Evolutionary conservation across 1,140 invertebrate species (phyloP), one percentile per base, ranked within the genome.

Genomic region (fruit fly (Drosophila melanogaster)): DNA sequence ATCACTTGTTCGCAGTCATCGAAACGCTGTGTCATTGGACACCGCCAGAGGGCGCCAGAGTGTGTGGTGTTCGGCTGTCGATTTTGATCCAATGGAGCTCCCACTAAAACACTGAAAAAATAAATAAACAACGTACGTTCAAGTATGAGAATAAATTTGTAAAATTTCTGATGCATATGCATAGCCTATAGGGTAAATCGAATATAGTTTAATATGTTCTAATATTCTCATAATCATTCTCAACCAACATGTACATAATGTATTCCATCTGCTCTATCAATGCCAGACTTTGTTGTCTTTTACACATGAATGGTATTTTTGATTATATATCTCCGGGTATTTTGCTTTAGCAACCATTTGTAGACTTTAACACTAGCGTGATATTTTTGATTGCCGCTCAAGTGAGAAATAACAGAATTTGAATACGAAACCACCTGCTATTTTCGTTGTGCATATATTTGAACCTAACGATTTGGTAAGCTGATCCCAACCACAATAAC

Each of bases 41-140:
- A 98, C 92, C 95, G 95, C 94, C 95, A 98, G 10, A 99, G 93
- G 0, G 97, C 97, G 24, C 98, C 98, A 0, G 98, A 98, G 70
- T 93, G 94, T 59, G 95, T 96, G 10, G 97, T 98, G 33, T 94
- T 93, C 3, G 97, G 96, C 92, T 98, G 97, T 53, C 94, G 92
- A 92, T 98, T 98, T 80, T 97, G 94, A 64, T 95, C 97, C 74
- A 96, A 92, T 4, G 98, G 98, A 37, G 98, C 98, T 30, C 98
- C 98, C 2, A 99, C 96, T 56, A 99, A 93, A 71, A 99, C 93
- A 95, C 98, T 99, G 54, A 5, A 41, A 41, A 41, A 41, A 17
- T 38, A 17, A 41, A 41, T 8, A 3, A 8, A 8, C 2, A 17
- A 8, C 8, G 4, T 15, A 15, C n/a, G 19, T 22, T 22, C 3